Conservation (phyloP, 2,113 vertebrate genomes). For the Paraplagusia blochii region DNA sequence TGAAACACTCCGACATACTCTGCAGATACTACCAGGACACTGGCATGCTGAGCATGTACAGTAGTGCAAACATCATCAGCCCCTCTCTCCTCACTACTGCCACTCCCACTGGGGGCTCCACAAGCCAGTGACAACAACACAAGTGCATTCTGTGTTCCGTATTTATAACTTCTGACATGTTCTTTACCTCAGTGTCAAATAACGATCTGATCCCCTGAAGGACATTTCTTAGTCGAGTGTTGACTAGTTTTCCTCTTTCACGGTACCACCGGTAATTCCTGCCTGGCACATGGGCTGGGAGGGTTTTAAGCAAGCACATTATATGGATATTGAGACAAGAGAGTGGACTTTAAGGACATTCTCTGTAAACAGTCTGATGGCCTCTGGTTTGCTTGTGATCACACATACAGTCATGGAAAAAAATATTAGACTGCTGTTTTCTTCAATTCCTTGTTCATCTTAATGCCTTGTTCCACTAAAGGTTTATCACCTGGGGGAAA, state of each 20-base stretch:
- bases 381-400: too few relatives aligned
- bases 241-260: slow-evolving; percentile 42
- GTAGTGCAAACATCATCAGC: slow-evolving; percentile 23
- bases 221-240: slow-evolving; percentile 41
- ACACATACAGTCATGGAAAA: too few relatives aligned
- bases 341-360: too few relatives aligned
- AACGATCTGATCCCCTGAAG: slow-evolving; percentile 51
- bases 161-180: slow-evolving; percentile 68
- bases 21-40: slow-evolving; percentile 33
- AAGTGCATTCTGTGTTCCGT: slow-evolving; percentile 47
- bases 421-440: too few relatives aligned
- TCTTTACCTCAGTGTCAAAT: slow-evolving; percentile 53
- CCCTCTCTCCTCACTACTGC: slow-evolving; percentile 18
- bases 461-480: too few relatives aligned
- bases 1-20: background rate
- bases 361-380: too few relatives aligned
- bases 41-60: slow-evolving; percentile 49
- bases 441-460: too few relatives aligned
- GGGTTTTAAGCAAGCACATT: slow-evolving; percentile 21
- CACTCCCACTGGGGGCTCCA: slow-evolving; percentile 20
- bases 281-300: background rate
- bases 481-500: too few relatives aligned
- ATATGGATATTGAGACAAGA: slow-evolving; percentile 29
- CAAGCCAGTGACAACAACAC: slow-evolving; percentile 47
- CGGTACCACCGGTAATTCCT: background rate